phyloP scores from a whole-genome alignment of 2,888 invertebrate species.

The Agrotis segetum region DNA sequence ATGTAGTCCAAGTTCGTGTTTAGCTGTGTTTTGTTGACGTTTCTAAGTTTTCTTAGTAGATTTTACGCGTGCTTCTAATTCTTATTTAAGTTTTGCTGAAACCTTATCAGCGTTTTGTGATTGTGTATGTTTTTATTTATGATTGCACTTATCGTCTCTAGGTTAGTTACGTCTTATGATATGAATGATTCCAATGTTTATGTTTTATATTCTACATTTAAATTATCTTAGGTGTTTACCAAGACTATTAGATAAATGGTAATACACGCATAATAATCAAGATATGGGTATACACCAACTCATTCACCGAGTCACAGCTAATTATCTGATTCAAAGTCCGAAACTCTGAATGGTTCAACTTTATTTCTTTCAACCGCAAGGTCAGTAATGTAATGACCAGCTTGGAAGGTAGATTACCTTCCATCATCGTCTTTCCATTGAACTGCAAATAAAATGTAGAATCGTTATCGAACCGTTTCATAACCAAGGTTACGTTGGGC shows the following conservation, averaged over 20 bases:
- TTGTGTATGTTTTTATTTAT: conserved; percentile 55
- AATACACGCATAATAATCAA: conserved; percentile 11
- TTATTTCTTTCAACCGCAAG: conserved; percentile 23
- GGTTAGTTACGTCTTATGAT: conserved; percentile 3
- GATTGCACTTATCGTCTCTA: conserved; percentile 29
- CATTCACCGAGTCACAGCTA: neutral
- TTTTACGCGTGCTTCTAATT: conserved; percentile 36
- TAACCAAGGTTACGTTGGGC: conserved; percentile 48
- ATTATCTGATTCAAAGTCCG: conserved; percentile 13
- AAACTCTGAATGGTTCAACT: neutral
- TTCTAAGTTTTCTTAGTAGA: conserved; percentile 26
- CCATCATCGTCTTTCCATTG: conserved; percentile 24
- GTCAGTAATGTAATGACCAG: conserved; percentile 19
- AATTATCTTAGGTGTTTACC: conserved; percentile 1
- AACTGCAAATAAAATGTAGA: conserved; percentile 40
- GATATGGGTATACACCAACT: neutral
- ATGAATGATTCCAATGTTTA: conserved; percentile 11
- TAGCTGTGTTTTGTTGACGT: conserved; percentile 30
- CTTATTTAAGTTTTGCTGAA: conserved; percentile 12
- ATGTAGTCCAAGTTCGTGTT: conserved; percentile 40
- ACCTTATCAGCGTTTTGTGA: conserved; percentile 38
- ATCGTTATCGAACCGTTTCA: conserved; percentile 38
- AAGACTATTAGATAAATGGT: conserved; percentile 8
- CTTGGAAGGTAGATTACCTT: conserved; percentile 10
- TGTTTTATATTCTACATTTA: conserved; percentile 18